Percentiles rank a stretch among this genome's conserved stretches.
Conservation (phyloP, 1,140 invertebrate genomes). For the Carcinoscorpius rotundicauda region DNA sequence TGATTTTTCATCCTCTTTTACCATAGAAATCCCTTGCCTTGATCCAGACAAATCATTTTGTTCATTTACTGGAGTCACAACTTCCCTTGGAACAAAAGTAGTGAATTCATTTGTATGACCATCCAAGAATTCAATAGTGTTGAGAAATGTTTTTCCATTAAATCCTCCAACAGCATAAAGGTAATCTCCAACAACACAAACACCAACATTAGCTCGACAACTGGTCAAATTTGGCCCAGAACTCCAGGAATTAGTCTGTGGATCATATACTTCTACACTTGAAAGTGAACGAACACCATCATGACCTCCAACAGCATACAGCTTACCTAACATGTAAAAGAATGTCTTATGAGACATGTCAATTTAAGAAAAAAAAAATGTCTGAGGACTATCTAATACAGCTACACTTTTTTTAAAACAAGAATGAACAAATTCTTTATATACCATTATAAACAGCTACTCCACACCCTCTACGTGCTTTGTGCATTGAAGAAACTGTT, state of each 20-base stretch:
- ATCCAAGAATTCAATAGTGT: slow-evolving; percentile 64
- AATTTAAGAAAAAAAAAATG: no score
- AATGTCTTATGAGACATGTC: background rate
- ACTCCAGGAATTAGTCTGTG: slow-evolving; percentile 44
- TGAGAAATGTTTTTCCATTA: slow-evolving; percentile 64
- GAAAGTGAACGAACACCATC: slow-evolving; percentile 56
- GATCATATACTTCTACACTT: slow-evolving; percentile 52
- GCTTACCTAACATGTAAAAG: slow-evolving; percentile 35
- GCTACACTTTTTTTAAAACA: no score
- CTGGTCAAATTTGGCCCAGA: slow-evolving; percentile 53
- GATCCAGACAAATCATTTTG: no score
- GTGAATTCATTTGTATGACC: slow-evolving; percentile 57
- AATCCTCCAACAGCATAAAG: slow-evolving; percentile 67
- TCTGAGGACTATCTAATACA: no score
- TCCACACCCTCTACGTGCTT: slow-evolving; percentile 48
- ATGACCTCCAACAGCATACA: slow-evolving; percentile 55
- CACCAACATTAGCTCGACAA: slow-evolving; percentile 52
- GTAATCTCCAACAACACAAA: slow-evolving; percentile 50
- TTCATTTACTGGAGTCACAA: background rate
- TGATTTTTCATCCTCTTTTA: no score
- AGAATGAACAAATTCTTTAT: slow-evolving; percentile 1
- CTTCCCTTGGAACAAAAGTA: slow-evolving; percentile 37
- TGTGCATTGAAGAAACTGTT: slow-evolving; percentile 27
- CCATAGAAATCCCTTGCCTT: no score
- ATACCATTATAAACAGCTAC: slow-evolving; percentile 47